Base-by-base conservation (phyloP, 2,888 invertebrate species). In the Tridacna gigas region DNA sequence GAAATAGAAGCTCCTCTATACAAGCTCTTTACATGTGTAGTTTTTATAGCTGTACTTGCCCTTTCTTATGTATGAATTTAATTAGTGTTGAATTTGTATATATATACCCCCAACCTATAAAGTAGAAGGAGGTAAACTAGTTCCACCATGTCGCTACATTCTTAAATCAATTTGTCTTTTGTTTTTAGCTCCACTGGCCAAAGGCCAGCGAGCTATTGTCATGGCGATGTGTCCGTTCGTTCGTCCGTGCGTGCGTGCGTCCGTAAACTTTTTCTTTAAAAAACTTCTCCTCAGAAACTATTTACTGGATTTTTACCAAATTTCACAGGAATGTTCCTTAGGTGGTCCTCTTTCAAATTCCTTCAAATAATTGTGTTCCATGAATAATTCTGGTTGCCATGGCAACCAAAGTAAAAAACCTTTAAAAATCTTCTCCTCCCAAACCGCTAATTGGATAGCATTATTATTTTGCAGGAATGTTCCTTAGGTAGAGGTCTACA, bases 241-340 rank as follows among this genome's bases (percentile, higher is more conserved):
- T 25, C 65, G 65, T 66, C 25, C n/a, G n/a, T n/a, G n/a, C 65
- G 65, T 66, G 22, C 51, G 65, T 66, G 65, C 65, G 65, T 66
- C 26, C 65, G 65, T 66, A 5, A 22, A 66, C 22, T 61, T 61
- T 61, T 61, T 66, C 65, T 26, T 66, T 26, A 26, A 26, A 66
- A 22, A 26, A 22, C 65, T 25, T 66, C 18, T 66, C 25, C 65
- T 66, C 65, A 22, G 9, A 26, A 66, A 22, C 65, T 26, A 66
- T 9, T 26, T 11, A 18, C 13, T 26, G 28, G 9, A 66, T 66
- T 25, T 26, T 15, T 15, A 66, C 28, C 28, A 66, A 66, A 66
- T 26, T 66, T 66, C 65, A 22, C 18, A 25, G 22, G 26, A 66
- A 26, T 22, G 28, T 26, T 66, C 25, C 65, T 66, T 26, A 15